phyloP scores from a whole-genome alignment of 2,888 invertebrate genomes.

The Trachelus tabidus region DNA sequence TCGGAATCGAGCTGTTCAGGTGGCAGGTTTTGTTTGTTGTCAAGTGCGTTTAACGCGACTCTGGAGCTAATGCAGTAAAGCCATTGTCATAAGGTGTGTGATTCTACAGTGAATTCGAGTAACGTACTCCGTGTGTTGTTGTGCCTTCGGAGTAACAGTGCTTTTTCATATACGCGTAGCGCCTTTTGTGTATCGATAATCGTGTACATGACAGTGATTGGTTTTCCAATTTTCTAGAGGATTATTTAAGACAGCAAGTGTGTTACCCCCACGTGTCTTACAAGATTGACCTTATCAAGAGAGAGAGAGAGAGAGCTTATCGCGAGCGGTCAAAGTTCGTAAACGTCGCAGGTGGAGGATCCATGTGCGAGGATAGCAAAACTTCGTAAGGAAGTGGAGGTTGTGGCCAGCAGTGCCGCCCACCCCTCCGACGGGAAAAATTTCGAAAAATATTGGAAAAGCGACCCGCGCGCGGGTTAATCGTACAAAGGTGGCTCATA shows the following conservation, averaged over 20 bases:
- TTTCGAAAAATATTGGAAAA: constrained; percentile 24
- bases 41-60: background rate
- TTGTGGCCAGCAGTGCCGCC: background rate
- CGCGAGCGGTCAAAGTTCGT: constrained; percentile 16
- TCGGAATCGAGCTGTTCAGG: background rate
- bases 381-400: background rate
- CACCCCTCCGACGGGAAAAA: background rate
- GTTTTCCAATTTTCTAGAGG: background rate
- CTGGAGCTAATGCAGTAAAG: background rate
- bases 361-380: background rate
- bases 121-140: background rate
- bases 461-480: constrained; percentile 34
- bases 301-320: constrained; percentile 27
- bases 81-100: background rate
- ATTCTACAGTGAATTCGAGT: background rate
- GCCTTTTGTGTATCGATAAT: background rate
- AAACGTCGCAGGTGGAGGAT: background rate
- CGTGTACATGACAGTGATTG: background rate
- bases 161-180: background rate
- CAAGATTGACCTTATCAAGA: constrained; percentile 16
- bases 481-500: constrained; percentile 58
- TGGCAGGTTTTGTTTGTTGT: background rate
- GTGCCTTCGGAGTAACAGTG: background rate
- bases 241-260: background rate
- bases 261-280: background rate